phyloP scores from a whole-genome alignment of 64 coral and sea anemone genomes.

The Stichodactyla helianthus region DNA sequence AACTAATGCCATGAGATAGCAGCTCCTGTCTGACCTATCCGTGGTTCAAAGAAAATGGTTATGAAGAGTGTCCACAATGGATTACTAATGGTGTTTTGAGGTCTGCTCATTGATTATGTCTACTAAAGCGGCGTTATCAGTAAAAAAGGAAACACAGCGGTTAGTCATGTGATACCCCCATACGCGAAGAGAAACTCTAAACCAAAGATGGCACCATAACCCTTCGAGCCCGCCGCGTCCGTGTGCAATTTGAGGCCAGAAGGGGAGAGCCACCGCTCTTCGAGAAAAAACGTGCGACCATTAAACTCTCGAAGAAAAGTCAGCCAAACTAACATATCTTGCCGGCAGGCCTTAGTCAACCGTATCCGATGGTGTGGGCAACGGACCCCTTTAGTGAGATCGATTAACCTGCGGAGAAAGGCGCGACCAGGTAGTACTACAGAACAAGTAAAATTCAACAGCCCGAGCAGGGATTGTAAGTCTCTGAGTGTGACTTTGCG shows the following conservation, averaged over 20 bases:
- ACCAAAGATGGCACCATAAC: conserved; percentile 22
- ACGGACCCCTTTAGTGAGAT: not conserved
- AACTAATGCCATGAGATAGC: no score
- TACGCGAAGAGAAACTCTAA: not conserved
- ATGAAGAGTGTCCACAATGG: no score
- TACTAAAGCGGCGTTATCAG: no score
- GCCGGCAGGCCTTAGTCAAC: not conserved
- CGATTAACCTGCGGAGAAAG: conserved; percentile 17
- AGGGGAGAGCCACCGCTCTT: not conserved
- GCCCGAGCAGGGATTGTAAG: conserved; percentile 10
- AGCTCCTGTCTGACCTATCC: no score
- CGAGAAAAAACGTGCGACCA: conserved; percentile 7
- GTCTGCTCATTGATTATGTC: not conserved
- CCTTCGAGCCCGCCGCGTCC: not conserved
- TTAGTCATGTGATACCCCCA: conserved; percentile 13
- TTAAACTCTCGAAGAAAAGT: conserved; percentile 1
- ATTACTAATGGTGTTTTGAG: conserved; percentile 19
- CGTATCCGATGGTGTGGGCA: no score
- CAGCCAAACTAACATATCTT: conserved; percentile 16
- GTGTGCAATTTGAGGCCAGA: conserved; percentile 9
- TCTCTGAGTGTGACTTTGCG: conserved; percentile 13
- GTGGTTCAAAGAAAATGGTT: no score
- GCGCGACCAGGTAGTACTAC: conserved; percentile 6
- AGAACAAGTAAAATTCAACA: conserved; percentile 46
- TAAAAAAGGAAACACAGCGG: not conserved